These are phyloP conservation scores for Coelopa pilipes DNA, from an alignment of 2,888 invertebrate genomes.

Conservation along the genomic window DNA sequence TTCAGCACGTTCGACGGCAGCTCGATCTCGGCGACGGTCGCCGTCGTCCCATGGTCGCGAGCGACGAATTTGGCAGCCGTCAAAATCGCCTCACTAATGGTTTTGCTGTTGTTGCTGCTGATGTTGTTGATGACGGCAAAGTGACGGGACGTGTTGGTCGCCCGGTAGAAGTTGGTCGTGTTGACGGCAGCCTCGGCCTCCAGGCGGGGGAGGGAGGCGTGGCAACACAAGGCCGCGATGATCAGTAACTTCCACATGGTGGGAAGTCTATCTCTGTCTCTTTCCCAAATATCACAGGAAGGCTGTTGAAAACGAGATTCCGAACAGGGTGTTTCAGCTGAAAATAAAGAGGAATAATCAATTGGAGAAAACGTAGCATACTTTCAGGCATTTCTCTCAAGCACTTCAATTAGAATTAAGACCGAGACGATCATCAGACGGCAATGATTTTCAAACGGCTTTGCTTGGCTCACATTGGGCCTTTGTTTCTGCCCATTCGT, in stretches of 20 bases:
- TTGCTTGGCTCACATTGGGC: too few species aligned
- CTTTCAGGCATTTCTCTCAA: too few species aligned
- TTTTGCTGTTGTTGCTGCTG: conserved; percentile 13
- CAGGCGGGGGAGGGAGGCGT: neutral
- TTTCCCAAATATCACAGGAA: neutral
- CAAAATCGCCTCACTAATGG: neutral
- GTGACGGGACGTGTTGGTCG: conserved; percentile 22
- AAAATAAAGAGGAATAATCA: too few species aligned
- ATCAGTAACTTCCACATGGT: conserved; percentile 25
- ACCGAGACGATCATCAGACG: too few species aligned
- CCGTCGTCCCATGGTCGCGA: neutral
- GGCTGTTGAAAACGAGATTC: neutral
- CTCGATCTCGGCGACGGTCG: neutral
- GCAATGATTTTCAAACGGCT: too few species aligned
- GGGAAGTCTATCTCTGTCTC: neutral
- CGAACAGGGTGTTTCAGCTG: neutral
- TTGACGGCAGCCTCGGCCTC: neutral
- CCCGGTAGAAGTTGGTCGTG: conserved; percentile 14
- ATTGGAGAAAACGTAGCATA: too few species aligned
- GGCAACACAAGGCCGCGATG: neutral
- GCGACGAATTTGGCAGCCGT: neutral
- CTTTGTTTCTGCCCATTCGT: too few species aligned
- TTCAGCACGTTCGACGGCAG: conserved; percentile 31
- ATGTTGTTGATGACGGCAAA: conserved; percentile 17
- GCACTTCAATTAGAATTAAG: too few species aligned